Evolutionary conservation across 2,797 vertebrate species (phyloP), one percentile per base, ranked within the genome.

Genomic region (Adrianichthys oophorus): DNA sequence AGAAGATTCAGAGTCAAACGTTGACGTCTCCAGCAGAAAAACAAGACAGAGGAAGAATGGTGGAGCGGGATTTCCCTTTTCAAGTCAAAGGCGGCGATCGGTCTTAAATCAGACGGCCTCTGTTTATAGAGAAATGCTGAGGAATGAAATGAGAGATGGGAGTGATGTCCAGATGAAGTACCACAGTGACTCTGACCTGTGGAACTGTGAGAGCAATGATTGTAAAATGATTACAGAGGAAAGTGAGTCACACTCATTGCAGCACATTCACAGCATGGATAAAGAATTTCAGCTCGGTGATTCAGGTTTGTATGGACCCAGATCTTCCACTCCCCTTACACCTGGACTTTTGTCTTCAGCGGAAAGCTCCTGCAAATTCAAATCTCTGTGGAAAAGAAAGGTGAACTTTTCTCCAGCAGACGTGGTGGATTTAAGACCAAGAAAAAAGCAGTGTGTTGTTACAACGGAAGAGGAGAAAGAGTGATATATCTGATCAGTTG

Each of bases 331-430:
- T 0, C 32, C 72, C 48, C 24, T 53, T 59, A 49, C 23, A 15
- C 17, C 73, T 14, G 10, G 59, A 46, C 14, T 1, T 14, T 51
- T 44, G 18, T 48, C 68, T 18, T 7, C 5, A 40, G 63, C 12
- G 44, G 59, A 46, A 4, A 0, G 17, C 37, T 62, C 68, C 0
- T 55, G 48, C 15, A 42, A 74, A 53, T 42, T 81, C 16, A 45
- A 48, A 15, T 18, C 61, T 0, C 60, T 87, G 1, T 71, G 57
- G 43, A 96, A 96, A 79, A 93, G 95, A 57, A 98, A 97, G 79
- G 72, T 91, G 19, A 78, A 80, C 16, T 74, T 82, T 7, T 37
- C 83, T 1, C 65, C 75, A 32, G 56, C 63, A 18, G 94, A 94
- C 1, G 17, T 8, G 26, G 49, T 56, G 24, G 91, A 89, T 41